Evolutionary conservation across 2,113 vertebrate genomes (phyloP).

Genomic region (Psittacara wagleri): DNA sequence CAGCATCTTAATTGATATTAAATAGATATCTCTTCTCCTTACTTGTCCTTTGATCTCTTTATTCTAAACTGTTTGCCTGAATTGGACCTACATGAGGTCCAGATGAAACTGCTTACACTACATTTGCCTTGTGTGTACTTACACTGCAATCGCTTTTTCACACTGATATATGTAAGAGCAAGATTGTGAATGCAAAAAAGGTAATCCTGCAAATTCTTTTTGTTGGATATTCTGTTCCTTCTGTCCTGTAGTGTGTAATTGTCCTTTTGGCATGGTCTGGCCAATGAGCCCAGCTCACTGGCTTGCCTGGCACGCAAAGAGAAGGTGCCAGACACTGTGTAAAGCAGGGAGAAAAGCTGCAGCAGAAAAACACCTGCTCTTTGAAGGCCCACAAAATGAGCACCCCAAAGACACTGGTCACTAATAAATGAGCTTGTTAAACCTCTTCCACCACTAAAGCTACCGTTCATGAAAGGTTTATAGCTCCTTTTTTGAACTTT

Average conservation of each 20-base stretch:
- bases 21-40: not conserved
- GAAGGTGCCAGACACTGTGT: not conserved
- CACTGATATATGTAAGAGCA: not conserved
- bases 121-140: accelerated
- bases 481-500: slow-evolving; percentile 30
- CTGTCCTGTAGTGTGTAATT: accelerated
- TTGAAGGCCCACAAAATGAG: not conserved
- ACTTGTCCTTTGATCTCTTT: not conserved
- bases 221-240: not conserved
- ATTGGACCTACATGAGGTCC: not conserved
- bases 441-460: not conserved
- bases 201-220: not conserved
- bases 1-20: not conserved
- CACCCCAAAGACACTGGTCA: not conserved
- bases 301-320: not conserved
- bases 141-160: not conserved
- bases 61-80: not conserved
- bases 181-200: not conserved
- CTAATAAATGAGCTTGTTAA: slow-evolving; percentile 40
- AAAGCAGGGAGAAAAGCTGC: not conserved
- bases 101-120: accelerated
- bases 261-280: not conserved
- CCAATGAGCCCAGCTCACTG: not conserved
- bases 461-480: slow-evolving; percentile 1
- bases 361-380: slow-evolving; percentile 43